phyloP scores from a whole-genome alignment of 2,113 vertebrate species.

The Haliaeetus leucogaster region DNA sequence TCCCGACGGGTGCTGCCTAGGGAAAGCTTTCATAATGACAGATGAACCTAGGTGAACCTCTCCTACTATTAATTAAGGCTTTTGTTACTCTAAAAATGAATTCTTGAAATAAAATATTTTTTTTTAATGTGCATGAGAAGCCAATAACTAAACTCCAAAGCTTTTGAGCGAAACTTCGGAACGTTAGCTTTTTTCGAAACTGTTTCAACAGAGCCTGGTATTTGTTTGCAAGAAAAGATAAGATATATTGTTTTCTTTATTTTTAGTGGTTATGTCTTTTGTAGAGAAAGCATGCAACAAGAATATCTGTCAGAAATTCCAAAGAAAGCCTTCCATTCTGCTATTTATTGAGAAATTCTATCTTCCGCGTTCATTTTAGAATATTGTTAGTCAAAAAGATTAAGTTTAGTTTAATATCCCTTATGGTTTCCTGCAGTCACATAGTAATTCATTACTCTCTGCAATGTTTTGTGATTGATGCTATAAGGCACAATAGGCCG shows the following conservation, averaged over 20 bases:
- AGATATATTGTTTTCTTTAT: background rate
- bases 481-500: constrained; percentile 27
- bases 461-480: constrained; percentile 39
- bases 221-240: background rate
- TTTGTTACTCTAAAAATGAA: background rate
- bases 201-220: background rate
- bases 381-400: background rate
- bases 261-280: background rate
- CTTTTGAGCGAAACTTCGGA: background rate
- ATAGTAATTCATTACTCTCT: constrained; percentile 27
- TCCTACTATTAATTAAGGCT: background rate
- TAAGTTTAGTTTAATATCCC: constrained; percentile 55
- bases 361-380: background rate
- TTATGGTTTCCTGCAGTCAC: constrained; percentile 33
- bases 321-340: background rate
- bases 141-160: background rate
- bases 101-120: background rate
- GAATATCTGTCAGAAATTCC: background rate
- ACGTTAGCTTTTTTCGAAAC: background rate
- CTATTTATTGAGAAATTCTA: background rate
- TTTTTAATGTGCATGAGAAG: background rate
- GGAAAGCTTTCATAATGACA: background rate
- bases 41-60: background rate
- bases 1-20: background rate
- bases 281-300: background rate